A percentile compares a stretch with the other conserved stretches of the same genome.
These are phyloP conservation scores for Laspeyria flexula DNA, from an alignment of 2,888 invertebrate species.

Conservation along the genomic window DNA sequence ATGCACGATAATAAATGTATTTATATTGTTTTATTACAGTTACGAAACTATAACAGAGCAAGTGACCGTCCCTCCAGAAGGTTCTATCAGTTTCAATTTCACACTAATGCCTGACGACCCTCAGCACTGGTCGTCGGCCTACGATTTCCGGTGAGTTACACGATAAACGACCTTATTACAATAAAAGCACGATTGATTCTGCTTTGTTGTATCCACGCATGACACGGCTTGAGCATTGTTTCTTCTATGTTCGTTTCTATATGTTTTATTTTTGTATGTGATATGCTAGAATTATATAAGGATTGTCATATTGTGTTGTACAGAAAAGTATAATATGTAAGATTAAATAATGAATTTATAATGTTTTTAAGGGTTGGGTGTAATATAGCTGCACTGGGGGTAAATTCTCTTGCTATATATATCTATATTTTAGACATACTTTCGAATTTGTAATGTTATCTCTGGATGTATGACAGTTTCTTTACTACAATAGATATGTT, in stretches of 20 bases:
- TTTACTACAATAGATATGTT: no score
- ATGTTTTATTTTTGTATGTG: not conserved
- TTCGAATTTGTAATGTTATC: no score
- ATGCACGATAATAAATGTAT: not conserved
- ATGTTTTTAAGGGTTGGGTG: not conserved
- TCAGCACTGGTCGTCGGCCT: slow-evolving; percentile 93
- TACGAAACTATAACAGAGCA: slow-evolving; percentile 88
- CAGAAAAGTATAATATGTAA: not conserved
- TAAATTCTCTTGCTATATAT: no score
- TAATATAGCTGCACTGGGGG: not conserved
- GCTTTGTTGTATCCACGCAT: slow-evolving; percentile 6
- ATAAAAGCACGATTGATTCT: not conserved
- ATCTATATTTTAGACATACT: no score
- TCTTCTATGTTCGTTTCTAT: not conserved
- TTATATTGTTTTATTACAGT: slow-evolving; percentile 67
- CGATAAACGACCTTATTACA: slow-evolving; percentile 26
- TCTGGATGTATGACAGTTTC: no score
- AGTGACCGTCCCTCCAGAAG: slow-evolving; percentile 86
- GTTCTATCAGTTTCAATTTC: slow-evolving; percentile 89
- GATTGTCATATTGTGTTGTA: not conserved
- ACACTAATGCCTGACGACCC: slow-evolving; percentile 93
- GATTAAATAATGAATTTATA: not conserved
- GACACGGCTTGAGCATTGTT: not conserved
- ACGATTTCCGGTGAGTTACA: slow-evolving; percentile 89
- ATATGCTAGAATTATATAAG: not conserved